Percentiles rank a stretch among this genome's conserved stretches.
Conservation (phyloP, 2,797 vertebrate species). For the Neosilurus hyrtlii region DNA sequence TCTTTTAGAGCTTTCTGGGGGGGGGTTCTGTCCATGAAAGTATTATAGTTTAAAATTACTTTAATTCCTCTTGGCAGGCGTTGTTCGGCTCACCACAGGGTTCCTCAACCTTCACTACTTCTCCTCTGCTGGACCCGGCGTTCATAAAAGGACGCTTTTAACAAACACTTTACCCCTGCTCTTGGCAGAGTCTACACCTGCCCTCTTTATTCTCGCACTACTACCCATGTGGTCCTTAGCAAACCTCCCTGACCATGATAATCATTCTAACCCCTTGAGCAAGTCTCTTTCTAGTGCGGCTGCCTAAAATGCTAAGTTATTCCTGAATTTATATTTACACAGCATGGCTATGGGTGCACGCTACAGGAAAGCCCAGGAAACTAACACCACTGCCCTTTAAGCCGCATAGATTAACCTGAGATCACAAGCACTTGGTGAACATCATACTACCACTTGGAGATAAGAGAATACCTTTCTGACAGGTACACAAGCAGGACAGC, state of each 20-base stretch:
- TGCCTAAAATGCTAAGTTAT: neutral
- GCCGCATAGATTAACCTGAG: neutral
- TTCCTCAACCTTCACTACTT: slow-evolving; percentile 42
- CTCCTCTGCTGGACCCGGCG: neutral
- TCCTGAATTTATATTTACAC: slow-evolving; percentile 3
- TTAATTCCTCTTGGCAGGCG: slow-evolving; percentile 52
- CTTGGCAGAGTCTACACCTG: slow-evolving; percentile 28
- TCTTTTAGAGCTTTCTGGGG: slow-evolving; percentile 12
- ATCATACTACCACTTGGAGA: slow-evolving; percentile 35
- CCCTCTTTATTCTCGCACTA: slow-evolving; percentile 15
- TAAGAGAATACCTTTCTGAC: slow-evolving; percentile 38
- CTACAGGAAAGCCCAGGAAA: neutral
- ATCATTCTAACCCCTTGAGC: neutral
- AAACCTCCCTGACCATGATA: neutral
- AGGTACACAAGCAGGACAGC: slow-evolving; percentile 51
- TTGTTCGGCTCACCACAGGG: slow-evolving; percentile 44
- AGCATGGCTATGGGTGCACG: neutral
- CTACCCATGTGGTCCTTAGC: neutral
- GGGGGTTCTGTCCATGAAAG: slow-evolving; percentile 37
- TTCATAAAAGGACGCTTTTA: slow-evolving; percentile 39
- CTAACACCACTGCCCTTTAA: neutral
- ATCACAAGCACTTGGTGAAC: slow-evolving; percentile 23
- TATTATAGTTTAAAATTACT: slow-evolving; percentile 46
- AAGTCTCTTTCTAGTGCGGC: slow-evolving; percentile 4
- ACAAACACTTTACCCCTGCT: slow-evolving; percentile 3